Base-by-base conservation (phyloP, 2,888 invertebrate species). In the Monopis laevigella region DNA sequence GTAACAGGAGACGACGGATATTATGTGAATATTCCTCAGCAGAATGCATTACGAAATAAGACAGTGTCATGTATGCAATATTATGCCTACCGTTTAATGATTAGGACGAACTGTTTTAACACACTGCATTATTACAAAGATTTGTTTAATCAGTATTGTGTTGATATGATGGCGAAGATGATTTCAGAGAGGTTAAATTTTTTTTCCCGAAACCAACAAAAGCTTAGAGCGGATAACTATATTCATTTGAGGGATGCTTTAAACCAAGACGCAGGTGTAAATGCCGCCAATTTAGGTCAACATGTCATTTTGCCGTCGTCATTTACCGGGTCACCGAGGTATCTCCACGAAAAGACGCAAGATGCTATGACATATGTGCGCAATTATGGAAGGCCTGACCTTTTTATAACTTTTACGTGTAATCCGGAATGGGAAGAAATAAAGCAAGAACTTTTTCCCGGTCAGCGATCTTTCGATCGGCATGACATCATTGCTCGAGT, bases 341-440 rank as follows among this genome's bases (percentile, higher is more conserved):
- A 54, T 43, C 49, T 52, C 50, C 49, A 52, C 1, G 52, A 53
- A 51, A 51, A 51, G 32, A 46, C 51, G 43, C 51, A 55, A 44
- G 52, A 56, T 44, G 53, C 52, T 2, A 51, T 60, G 52, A 44
- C 55, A 7, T 59, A 58, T 48, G 59, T 59, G 12, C 52, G 58
- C 24, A 45, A 56, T 46, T 57, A 59, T 49, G 56, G 60, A 10
- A 46, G 46, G 24, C 48, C 56, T 44, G 54, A 56, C 36, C 21
- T 34, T 5, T 35, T 41, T 17, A 41, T 41, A 11, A 41, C 34
- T 2, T 35, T 41, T 7, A 41, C 39, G 6, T 48, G 47, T 28
- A 49, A 55, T 50, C 51, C 53, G 1, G 13, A 51, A 10, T 58
- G 55, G 54, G 43, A 12, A 40, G 54, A 58, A 52, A 59, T 56